Percentiles rank a stretch among this genome's conserved stretches.
Evolutionary conservation across 2,888 invertebrate genomes (phyloP).

Genomic region (Yponomeuta plumbellus): DNA sequence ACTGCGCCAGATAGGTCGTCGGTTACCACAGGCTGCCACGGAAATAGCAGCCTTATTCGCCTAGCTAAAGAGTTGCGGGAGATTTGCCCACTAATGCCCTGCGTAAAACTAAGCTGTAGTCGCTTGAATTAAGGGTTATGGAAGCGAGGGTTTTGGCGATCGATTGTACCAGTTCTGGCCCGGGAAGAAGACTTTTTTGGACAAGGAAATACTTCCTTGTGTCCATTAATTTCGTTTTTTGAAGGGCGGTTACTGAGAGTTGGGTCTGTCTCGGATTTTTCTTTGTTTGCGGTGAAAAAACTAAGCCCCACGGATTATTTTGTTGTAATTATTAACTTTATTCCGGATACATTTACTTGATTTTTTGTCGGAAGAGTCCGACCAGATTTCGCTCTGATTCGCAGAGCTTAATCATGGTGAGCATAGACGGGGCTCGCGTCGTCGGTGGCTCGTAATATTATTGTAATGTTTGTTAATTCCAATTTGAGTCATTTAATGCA

Average conservation of each 20-base stretch:
- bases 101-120: background rate
- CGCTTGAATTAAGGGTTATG: background rate
- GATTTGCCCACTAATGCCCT: background rate
- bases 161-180: background rate
- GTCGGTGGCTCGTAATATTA: too few species aligned
- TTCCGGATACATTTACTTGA: too few species aligned
- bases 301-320: too few species aligned
- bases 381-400: too few species aligned
- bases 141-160: background rate
- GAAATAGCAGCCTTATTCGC: background rate
- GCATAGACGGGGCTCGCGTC: too few species aligned
- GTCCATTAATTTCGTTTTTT: background rate
- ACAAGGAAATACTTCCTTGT: background rate
- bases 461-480: too few species aligned
- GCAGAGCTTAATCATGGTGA: too few species aligned
- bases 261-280: too few species aligned
- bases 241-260: background rate
- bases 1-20: conserved; percentile 32
- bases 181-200: background rate
- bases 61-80: background rate
- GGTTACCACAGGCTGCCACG: background rate
- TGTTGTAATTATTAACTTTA: too few species aligned
- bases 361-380: too few species aligned
- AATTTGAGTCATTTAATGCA: too few species aligned
- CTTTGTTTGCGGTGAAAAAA: too few species aligned